Percentiles rank a stretch among this genome's conserved stretches.
phyloP scores from a whole-genome alignment of 2,113 vertebrate species.

The human region DNA sequence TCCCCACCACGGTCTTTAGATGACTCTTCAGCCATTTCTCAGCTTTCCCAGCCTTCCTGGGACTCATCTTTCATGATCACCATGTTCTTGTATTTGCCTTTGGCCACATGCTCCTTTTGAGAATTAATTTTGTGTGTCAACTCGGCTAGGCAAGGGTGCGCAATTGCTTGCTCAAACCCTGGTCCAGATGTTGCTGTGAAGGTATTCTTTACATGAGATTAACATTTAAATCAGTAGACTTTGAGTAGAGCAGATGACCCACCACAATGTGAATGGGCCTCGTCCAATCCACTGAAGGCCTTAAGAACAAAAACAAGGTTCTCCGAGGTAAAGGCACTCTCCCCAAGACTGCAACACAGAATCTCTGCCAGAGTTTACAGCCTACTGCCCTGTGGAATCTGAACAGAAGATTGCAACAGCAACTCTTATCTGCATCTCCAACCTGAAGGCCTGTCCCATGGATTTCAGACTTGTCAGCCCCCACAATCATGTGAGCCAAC shows the following conservation, averaged over 20 bases:
- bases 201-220: not conserved
- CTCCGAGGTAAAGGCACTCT: not conserved
- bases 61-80: accelerated
- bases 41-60: not conserved
- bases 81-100: not conserved
- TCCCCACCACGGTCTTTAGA: too few species aligned
- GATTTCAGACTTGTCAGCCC: not conserved
- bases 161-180: not conserved
- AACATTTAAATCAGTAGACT: not conserved
- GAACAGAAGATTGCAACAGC: not conserved
- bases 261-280: not conserved
- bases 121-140: not conserved
- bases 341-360: not conserved
- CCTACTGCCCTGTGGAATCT: not conserved
- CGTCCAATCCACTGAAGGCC: not conserved
- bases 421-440: not conserved
- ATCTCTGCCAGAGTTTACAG: not conserved
- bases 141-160: not conserved
- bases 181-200: not conserved
- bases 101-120: not conserved
- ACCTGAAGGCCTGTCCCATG: not conserved
- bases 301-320: not conserved
- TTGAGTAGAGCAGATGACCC: not conserved
- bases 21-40: not conserved
- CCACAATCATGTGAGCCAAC: accelerated